phyloP scores from a whole-genome alignment of 2,888 invertebrate species.

The Lysandra coridon region DNA sequence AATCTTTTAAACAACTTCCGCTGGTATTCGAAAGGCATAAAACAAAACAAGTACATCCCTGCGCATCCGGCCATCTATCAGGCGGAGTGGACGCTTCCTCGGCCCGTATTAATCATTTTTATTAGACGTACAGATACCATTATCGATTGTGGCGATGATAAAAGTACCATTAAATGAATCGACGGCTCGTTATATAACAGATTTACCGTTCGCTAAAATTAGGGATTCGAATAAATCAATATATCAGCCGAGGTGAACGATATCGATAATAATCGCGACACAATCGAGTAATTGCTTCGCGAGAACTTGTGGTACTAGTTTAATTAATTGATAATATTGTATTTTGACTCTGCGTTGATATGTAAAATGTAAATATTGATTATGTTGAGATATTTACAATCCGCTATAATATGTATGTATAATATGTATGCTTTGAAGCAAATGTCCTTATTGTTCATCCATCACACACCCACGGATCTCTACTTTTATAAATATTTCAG shows the following conservation, averaged over 20 bases:
- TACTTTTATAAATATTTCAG: no score
- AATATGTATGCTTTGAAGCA: no score
- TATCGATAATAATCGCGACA: neutral
- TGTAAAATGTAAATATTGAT: neutral
- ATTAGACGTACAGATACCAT: slow-evolving; percentile 59
- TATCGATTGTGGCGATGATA: slow-evolving; percentile 67
- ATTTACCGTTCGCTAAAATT: slow-evolving; percentile 38
- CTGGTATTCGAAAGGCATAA: slow-evolving; percentile 11
- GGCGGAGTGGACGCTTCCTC: slow-evolving; percentile 53
- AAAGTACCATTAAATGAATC: slow-evolving; percentile 59
- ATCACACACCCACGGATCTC: no score
- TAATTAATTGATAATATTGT: neutral
- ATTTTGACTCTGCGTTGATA: neutral
- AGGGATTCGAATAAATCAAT: slow-evolving; percentile 29
- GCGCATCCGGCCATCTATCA: slow-evolving; percentile 55
- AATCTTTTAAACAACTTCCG: slow-evolving; percentile 20
- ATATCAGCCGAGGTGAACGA: slow-evolving; percentile 13
- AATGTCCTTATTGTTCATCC: no score
- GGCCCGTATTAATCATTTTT: slow-evolving; percentile 66
- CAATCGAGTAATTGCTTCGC: neutral
- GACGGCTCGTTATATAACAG: slow-evolving; percentile 39
- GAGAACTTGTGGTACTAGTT: neutral
- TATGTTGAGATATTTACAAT: neutral
- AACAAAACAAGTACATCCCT: slow-evolving; percentile 40
- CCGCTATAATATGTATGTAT: no score